A percentile compares a stretch with the other conserved stretches of the same genome.
Evolutionary conservation across 2,888 invertebrate species (phyloP).

Genomic region (Polydrusus cervinus): DNA sequence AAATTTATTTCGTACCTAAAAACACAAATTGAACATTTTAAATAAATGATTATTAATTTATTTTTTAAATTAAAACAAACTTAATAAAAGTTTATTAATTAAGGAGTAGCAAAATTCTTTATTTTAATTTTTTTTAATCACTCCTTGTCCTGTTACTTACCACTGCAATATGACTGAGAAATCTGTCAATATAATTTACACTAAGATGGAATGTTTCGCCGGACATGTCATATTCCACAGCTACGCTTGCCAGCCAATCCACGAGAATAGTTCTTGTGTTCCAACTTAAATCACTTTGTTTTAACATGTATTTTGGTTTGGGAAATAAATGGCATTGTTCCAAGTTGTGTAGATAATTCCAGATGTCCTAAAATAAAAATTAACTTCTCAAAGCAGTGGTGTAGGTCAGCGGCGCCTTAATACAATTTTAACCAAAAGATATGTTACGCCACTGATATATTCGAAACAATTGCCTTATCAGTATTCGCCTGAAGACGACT

Average conservation of each 20-base stretch:
- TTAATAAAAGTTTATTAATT: not conserved
- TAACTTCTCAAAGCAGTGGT: too few relatives aligned
- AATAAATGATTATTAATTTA: too few relatives aligned
- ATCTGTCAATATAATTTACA: slow-evolving; percentile 67
- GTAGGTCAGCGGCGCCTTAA: too few relatives aligned
- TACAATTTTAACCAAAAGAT: too few relatives aligned
- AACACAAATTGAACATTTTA: not conserved
- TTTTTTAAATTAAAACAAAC: too few relatives aligned
- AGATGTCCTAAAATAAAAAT: slow-evolving; percentile 64
- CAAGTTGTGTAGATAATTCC: slow-evolving; percentile 59
- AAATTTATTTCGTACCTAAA: slow-evolving; percentile 65
- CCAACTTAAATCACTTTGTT: slow-evolving; percentile 65
- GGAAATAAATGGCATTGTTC: slow-evolving; percentile 60
- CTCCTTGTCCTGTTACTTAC: slow-evolving; percentile 59
- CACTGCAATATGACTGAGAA: slow-evolving; percentile 67
- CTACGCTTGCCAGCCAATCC: slow-evolving; percentile 68
- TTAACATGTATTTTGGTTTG: slow-evolving; percentile 65
- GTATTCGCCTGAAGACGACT: too few relatives aligned
- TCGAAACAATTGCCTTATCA: too few relatives aligned
- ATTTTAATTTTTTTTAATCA: not conserved
- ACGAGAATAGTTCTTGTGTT: slow-evolving; percentile 66
- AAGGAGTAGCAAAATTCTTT: not conserved
- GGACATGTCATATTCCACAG: slow-evolving; percentile 66
- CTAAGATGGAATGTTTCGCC: slow-evolving; percentile 67
- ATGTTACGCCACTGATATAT: too few relatives aligned